These are phyloP conservation scores for Dendroctonus valens DNA, from an alignment of 1,140 invertebrate species.

Conservation along the genomic window DNA sequence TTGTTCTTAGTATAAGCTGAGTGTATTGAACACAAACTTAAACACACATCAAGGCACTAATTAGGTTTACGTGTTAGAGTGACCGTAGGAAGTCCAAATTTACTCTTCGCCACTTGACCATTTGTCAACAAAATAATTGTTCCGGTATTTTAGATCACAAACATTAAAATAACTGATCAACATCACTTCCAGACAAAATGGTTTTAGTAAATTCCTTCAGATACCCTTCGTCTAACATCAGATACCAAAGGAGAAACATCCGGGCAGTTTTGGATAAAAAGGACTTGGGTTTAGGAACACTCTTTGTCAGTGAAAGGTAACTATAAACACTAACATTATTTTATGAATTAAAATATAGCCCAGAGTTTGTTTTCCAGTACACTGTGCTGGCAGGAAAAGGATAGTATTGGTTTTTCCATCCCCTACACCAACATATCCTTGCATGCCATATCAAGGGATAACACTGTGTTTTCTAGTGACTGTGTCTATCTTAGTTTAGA, in stretches of 20 bases:
- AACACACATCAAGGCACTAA: no score
- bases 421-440: conserved; percentile 70
- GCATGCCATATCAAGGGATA: conserved; percentile 73
- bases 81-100: no score
- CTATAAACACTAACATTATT: conserved; percentile 2
- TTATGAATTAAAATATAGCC: conserved; percentile 1
- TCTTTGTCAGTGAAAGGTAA: conserved; percentile 48
- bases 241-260: conserved; percentile 41
- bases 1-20: no score
- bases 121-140: no score
- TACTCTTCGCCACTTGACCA: no score
- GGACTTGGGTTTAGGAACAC: conserved; percentile 45
- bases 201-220: conserved; percentile 45
- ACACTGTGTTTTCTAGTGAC: conserved; percentile 63
- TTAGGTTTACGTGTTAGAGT: no score
- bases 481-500: conserved; percentile 73
- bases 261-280: conserved; percentile 44
- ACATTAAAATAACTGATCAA: no score
- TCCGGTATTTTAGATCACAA: no score
- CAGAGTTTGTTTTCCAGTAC: conserved; percentile 53
- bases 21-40: no score
- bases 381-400: conserved; percentile 63
- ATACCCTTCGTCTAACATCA: conserved; percentile 44
- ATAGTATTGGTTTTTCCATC: conserved; percentile 66
- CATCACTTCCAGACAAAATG: conserved; percentile 36